Evolutionary conservation across 2,113 vertebrate species (phyloP), one percentile per base, ranked within the genome.

Genomic region (Nycticorax nycticorax): DNA sequence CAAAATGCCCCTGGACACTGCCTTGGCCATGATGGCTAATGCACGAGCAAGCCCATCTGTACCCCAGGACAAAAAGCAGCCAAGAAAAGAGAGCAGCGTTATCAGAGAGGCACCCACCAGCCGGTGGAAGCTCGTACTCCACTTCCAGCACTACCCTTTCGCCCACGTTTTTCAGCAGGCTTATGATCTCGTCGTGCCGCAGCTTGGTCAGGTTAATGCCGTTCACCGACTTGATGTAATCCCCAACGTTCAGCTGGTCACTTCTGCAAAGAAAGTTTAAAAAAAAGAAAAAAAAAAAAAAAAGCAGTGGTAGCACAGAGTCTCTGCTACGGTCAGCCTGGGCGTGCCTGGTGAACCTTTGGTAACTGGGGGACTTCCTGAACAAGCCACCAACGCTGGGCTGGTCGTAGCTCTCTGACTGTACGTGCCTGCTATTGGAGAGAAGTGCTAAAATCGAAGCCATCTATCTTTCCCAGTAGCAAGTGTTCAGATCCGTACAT

Each of bases 81-180:
- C 73, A 64, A 56, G 85, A 33, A 39, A 50, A 59, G 67, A 20
- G 47, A 89, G 85, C 0, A 84, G 52, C 0, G 0, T 5, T 79
- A n/a, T 30, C 47, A 14, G n/a, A 43, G 94, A 92, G 88, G 89
- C 91, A 98, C 98, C 81, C 98, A 99, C 99, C 99, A 1, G 98
- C 98, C n/a, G 98, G 98, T 4, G 99, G 99, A 82, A 99, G 98
- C 92, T 99, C 99, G 16, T 99, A 99, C 96, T 99, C 99, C 47
- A 99, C 99, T 97, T 99, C 99, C 97, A 99, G 98, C 96, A 99
- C 98, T 82, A 99, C 99, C 52, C 99, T 98, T 97, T 99, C 99
- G 41, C 99, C 99, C 73, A 99, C 99, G 7, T 99, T 99, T 97
- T 99, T 99, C 97, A 99, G 98, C 76, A 99, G 97, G 95, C 99